A percentile compares a stretch with the other conserved stretches of the same genome.
phyloP scores from a whole-genome alignment of 2,113 vertebrate genomes.

The Pavo muticus region DNA sequence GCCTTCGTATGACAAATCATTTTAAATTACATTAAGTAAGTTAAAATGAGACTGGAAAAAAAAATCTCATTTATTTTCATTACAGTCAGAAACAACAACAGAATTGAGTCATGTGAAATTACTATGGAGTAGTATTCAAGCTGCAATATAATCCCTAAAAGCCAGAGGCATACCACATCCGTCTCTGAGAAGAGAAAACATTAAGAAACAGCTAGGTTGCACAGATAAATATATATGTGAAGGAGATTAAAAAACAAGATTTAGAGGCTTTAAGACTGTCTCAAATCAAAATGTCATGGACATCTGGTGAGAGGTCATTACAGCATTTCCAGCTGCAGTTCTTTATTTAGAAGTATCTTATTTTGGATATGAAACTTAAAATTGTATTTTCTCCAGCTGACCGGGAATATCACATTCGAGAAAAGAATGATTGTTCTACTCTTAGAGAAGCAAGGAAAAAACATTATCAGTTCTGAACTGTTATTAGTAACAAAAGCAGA shows the following conservation, averaged over 20 bases:
- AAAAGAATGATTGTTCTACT: background rate
- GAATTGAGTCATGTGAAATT: background rate
- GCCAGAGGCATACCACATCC: background rate
- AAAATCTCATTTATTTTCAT: background rate
- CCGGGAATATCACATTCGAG: background rate
- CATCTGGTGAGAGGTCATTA: slow-evolving; percentile 1
- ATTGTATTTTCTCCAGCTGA: background rate
- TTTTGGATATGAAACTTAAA: slow-evolving; percentile 11
- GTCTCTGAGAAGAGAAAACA: background rate
- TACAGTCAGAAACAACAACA: background rate
- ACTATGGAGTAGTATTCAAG: background rate
- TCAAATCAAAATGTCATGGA: background rate
- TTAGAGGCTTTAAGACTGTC: background rate
- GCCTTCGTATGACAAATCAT: background rate
- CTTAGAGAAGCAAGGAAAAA: background rate
- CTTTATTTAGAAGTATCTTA: background rate
- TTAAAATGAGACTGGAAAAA: background rate
- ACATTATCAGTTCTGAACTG: background rate
- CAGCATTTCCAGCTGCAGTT: background rate
- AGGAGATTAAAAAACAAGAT: slow-evolving; percentile 8
- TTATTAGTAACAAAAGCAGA: background rate
- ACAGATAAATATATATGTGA: background rate
- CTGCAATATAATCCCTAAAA: background rate
- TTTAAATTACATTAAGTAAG: background rate
- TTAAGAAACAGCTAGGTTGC: background rate